These are phyloP conservation scores for Semibalanus balanoides DNA, from an alignment of 1,140 invertebrate genomes.

Conservation along the genomic window DNA sequence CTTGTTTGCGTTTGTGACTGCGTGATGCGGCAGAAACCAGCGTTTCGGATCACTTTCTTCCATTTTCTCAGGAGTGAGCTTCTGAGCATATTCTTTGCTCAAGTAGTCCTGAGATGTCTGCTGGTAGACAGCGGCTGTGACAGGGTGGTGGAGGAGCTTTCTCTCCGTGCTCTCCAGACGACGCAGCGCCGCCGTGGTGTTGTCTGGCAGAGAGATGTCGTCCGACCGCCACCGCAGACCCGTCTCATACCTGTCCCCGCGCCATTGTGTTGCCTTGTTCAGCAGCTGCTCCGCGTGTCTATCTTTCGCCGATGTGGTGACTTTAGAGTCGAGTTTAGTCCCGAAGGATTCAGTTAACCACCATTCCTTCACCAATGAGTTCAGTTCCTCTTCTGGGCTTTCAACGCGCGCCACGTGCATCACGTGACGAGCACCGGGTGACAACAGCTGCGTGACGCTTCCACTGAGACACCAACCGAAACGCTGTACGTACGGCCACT, in stretches of 20 bases:
- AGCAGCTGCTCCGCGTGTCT: background rate
- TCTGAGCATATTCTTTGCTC: background rate
- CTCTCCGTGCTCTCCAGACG: background rate
- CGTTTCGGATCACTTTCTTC: background rate
- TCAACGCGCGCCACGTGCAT: background rate
- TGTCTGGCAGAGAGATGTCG: background rate
- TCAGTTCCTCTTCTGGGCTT: background rate
- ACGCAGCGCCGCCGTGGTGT: background rate
- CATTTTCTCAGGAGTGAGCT: background rate
- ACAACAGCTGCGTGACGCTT: background rate
- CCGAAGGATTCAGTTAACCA: background rate
- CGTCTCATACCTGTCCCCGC: background rate
- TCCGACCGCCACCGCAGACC: background rate
- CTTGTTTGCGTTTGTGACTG: too few species aligned
- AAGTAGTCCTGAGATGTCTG: background rate
- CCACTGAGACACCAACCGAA: background rate
- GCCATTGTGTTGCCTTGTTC: background rate
- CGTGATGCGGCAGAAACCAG: background rate
- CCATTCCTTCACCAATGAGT: background rate
- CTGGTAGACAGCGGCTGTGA: background rate
- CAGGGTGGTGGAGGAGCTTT: background rate
- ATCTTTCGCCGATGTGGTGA: background rate
- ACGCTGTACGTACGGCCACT: background rate
- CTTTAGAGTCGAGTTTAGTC: background rate
- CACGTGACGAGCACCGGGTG: background rate